Evolutionary conservation across 2,888 invertebrate species (phyloP).

Genomic region (Aelia acuminata): DNA sequence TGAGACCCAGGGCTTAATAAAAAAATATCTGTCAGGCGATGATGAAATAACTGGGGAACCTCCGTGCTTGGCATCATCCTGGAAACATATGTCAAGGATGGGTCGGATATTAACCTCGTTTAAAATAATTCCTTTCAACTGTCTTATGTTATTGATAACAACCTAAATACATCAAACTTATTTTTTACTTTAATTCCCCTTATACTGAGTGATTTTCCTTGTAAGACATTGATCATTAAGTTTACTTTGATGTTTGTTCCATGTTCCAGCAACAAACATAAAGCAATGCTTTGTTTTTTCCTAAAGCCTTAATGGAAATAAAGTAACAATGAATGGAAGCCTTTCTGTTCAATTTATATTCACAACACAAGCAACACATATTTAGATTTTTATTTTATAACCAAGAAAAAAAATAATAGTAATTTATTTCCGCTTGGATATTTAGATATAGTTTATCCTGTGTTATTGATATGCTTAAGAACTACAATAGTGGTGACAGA

Average conservation of each 20-base stretch:
- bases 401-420: too few relatives aligned
- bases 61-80: not conserved
- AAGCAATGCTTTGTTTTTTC: not conserved
- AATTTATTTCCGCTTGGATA: too few relatives aligned
- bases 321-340: not conserved
- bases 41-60: constrained; percentile 12
- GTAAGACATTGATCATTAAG: not conserved
- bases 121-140: not conserved
- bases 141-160: not conserved
- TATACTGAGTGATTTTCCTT: not conserved
- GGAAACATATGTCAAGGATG: not conserved
- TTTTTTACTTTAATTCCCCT: not conserved
- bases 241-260: not conserved
- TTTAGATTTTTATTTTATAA: too few relatives aligned
- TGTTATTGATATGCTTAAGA: too few relatives aligned
- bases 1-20: not conserved
- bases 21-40: not conserved
- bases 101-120: not conserved
- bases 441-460: too few relatives aligned
- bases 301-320: not conserved
- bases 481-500: too few relatives aligned
- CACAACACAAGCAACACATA: too few relatives aligned
- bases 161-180: not conserved
- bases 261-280: not conserved
- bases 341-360: too few relatives aligned